These are phyloP conservation scores for Amblyteles armatorius DNA, from an alignment of 2,888 invertebrate species.

Conservation along the genomic window DNA sequence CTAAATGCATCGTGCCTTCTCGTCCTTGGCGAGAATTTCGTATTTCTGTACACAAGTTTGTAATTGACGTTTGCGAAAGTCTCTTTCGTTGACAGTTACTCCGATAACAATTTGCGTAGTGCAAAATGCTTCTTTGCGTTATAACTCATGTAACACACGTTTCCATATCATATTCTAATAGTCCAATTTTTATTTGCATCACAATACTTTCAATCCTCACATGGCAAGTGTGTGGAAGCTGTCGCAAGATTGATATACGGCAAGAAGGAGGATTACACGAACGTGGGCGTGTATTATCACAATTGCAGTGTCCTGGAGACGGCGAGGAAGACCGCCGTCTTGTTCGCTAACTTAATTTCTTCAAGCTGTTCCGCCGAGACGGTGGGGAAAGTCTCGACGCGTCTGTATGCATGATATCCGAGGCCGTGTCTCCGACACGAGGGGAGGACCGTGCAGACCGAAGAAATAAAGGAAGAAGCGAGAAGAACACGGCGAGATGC, in stretches of 20 bases:
- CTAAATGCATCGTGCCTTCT: not conserved
- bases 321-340: not conserved
- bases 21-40: not conserved
- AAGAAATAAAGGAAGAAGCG: constrained; percentile 10
- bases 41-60: not conserved
- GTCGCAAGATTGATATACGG: not conserved
- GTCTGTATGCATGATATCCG: not conserved
- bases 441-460: not conserved
- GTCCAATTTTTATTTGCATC: not conserved
- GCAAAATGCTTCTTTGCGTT: too few relatives aligned
- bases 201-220: not conserved
- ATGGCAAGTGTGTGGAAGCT: not conserved
- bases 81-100: too few relatives aligned
- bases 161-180: not conserved
- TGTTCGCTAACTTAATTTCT: constrained; percentile 38
- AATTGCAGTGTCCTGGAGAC: constrained; percentile 12
- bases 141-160: not conserved
- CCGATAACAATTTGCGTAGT: too few relatives aligned
- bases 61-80: too few relatives aligned
- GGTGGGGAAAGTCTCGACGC: constrained; percentile 19
- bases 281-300: not conserved
- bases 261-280: not conserved
- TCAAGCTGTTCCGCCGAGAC: constrained; percentile 8
- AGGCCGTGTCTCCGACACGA: not conserved
- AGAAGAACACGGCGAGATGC: not conserved